Evolutionary conservation across 2,797 vertebrate genomes (phyloP), one percentile per base, ranked within the genome.

Genomic region (Parauchenoglanis punctatus): DNA sequence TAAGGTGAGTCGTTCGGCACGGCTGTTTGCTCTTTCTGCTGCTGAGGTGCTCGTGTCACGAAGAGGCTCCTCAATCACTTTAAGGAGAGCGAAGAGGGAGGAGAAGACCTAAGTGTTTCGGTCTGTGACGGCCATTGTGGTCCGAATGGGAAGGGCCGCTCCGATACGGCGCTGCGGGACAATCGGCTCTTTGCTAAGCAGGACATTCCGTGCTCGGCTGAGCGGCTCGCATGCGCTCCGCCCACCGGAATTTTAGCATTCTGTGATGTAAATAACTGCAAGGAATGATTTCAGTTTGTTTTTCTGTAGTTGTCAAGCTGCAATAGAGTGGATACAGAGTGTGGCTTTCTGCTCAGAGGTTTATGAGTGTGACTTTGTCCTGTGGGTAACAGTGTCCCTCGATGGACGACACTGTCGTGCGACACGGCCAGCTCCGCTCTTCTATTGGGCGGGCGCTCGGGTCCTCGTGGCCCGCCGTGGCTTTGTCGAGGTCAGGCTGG

Each of bases 401-500:
- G 72, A 81, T 46, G 8, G 89, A 89, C 86, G 85, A 63, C 86
- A 35, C 54, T 35, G 31, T 52, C 44, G 86, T 73, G 17, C 83
- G 77, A 85, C 78, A 76, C 1, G 46, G 52, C 67, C 40, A n/a
- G 18, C 85, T 28, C 6, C n/a, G 85, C 72, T 68, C 85, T 68
- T 81, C 90, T 75, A 54, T 35, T 3, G 87, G 87, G 80, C 83
- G 84, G 78, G 86, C 61, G 58, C 78, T 90, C 76, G 58, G 73
- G 73, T 89, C 84, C 88, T 89, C 88, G 56, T 81, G 87, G 81
- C 58, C 58, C 75, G 28, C 25, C 54, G 1, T 75, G 84, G 86
- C 58, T 91, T 91, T 86, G 88, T 85, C 61, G 82, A 84, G 88
- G 89, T 91, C 90, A 89, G 83, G 93, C 94, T 87, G 97, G 81